Evolutionary conservation across 1,140 invertebrate genomes (phyloP), one percentile per base, ranked within the genome.

Genomic region (Scaptomyza hsui): DNA sequence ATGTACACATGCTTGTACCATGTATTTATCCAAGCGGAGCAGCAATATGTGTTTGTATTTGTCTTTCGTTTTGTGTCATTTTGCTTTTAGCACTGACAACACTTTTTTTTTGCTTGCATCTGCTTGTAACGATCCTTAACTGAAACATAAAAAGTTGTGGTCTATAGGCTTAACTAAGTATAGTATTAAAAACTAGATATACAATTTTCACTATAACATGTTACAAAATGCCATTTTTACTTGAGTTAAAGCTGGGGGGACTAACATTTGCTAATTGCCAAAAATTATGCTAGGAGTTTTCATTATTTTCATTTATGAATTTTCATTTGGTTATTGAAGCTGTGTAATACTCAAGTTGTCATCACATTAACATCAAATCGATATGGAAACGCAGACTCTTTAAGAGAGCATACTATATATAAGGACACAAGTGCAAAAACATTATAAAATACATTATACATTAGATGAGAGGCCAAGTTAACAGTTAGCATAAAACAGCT

Each of bases 401-500:
- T 56, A 61, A 63, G 15, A 49, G 65, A 44, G 63, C 64, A 67
- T 72, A 72, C 63, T 72, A 79, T 70, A 86, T 72, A 79, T 70
- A 86, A 86, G 81, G 81, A 81, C 82, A 86, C 79, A 47, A 83
- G 70, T 82, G 74, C 72, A 75, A 62, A 29, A 74, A 82, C 71
- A 77, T 78, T 67, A 70, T 26, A 49, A 29, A 29, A 19, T 42
- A 53, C n/a, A 53, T 60, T 49, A 73, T 65, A 74, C 45, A 61
- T 60, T 41, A 61, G 37, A 69, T 73, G 68, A 53, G 45, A 57
- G 21, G 47, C 4, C 51, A 52, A 61, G 24, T 64, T 60, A 53
- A 18, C 45, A 15, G 12, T 45, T 24, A 41, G 37, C 21, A 6
- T 19, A 29, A 48, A 32, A 49, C 24, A 45, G 39, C 63, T 53